Base-by-base conservation (phyloP, 2,797 vertebrate species). In the Garrulus glandarius region DNA sequence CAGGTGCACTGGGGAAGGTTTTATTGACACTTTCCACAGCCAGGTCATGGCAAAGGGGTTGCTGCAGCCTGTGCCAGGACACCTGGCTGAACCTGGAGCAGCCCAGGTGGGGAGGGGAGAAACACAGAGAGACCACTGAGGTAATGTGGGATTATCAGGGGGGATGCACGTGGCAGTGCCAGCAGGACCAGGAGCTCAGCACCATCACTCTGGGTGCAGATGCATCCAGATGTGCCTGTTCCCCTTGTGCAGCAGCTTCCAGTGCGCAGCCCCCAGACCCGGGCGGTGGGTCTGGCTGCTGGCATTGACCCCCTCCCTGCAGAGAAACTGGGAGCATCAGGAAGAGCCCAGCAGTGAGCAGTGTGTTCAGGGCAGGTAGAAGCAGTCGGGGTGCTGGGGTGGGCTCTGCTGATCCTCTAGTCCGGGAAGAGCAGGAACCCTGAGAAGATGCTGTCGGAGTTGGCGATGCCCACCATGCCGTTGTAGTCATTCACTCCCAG, bases 381-480 rank as follows among this genome's bases (percentile, higher is more conserved):
- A 55, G 47, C 23, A 0, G 2, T 12, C 0, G 0, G 52, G 3
- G 0, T 17, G 74, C 46, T 44, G 59, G 29, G 13, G 13, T 24
- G 41, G 29, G 65, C 52, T 47, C 9, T 21, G 61, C 11, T 43
- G 32, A 6, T 46, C 13, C 32, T 32, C 94, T 98, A 99, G 67
- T 98, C 98, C 0, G 98, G 97, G 64, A 98, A 98, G 49, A 99
- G 96, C 91, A 99, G 96, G 93, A 99, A 99, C 21, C 99, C 98
- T 0, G 98, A 99, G 97, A 99, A 99, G 92, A 98, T 50, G 8
- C 98, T 99, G 93, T 99, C 97, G 0, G 97, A 98, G 55, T 72
- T 95, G 4, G 64, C 60, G 0, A 81, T 97, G 44, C 97, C 98
- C 81, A 98, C 98, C 98, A 99, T 98, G 89, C 98, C 98, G 0